These are phyloP conservation scores for Anticlea derivata DNA, from an alignment of 2,888 invertebrate genomes.

Conservation along the genomic window DNA sequence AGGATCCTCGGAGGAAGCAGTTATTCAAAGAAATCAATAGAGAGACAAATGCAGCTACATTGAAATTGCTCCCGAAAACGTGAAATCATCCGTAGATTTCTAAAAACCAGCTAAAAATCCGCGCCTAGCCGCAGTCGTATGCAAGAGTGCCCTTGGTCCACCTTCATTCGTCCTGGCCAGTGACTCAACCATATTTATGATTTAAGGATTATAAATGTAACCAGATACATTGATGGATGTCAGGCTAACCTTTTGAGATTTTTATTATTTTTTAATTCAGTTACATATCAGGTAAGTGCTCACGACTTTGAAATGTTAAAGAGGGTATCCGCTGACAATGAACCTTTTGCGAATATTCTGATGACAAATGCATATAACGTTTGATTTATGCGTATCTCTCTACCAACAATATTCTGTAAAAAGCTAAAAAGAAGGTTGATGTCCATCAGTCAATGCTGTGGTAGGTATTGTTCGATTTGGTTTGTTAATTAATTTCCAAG, in stretches of 20 bases:
- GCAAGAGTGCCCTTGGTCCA: conserved; percentile 34
- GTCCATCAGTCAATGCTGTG: no score
- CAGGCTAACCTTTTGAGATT: conserved; percentile 37
- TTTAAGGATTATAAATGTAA: conserved; percentile 35
- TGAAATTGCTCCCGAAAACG: no score
- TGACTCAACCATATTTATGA: conserved; percentile 49
- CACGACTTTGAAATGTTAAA: conserved; percentile 29
- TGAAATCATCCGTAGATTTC: no score
- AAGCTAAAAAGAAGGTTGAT: no score
- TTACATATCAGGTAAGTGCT: conserved; percentile 20
- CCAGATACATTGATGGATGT: conserved; percentile 41
- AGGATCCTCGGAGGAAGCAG: no score
- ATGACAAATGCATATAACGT: no score
- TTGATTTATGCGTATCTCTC: no score
- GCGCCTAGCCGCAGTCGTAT: conserved; percentile 1
- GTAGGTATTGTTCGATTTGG: no score
- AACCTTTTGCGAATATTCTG: not conserved
- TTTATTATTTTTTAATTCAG: conserved; percentile 32
- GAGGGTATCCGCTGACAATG: conserved; percentile 15
- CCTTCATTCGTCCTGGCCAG: conserved; percentile 50
- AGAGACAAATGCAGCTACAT: no score
- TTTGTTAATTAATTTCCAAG: no score
- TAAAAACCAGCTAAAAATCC: not conserved
- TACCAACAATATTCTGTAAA: no score
- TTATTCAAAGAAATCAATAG: no score